phyloP scores from a whole-genome alignment of 2,113 vertebrate species.

The Indicator maculatus region DNA sequence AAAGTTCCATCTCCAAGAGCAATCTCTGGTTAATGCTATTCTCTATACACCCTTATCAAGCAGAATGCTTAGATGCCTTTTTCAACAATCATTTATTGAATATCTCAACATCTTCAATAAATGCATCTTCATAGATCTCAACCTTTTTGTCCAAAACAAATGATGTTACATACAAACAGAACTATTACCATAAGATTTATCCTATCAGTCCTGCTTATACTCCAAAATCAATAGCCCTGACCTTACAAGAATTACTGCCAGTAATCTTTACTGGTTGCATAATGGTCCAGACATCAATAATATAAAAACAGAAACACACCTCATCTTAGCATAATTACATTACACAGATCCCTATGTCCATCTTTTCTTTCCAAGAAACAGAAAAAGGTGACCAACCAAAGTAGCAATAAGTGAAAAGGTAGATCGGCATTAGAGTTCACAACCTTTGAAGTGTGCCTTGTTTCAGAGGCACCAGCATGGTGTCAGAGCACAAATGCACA shows the following conservation, averaged over 20 bases:
- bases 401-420: not conserved
- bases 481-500: not conserved
- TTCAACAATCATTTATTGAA: not conserved
- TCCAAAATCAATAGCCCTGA: conserved; percentile 30
- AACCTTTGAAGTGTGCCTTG: not conserved
- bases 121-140: not conserved
- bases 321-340: conserved; percentile 6
- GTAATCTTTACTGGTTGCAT: conserved; percentile 38
- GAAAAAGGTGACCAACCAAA: not conserved
- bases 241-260: conserved; percentile 11
- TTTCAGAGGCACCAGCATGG: not conserved
- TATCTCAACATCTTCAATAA: not conserved
- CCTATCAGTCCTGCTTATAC: not conserved
- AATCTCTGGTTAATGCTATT: not conserved
- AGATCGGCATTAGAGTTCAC: not conserved
- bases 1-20: not conserved
- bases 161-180: not conserved
- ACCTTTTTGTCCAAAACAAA: not conserved
- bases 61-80: not conserved
- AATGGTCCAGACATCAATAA: conserved; percentile 21
- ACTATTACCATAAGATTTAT: not conserved
- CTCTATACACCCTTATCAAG: not conserved
- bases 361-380: not conserved
- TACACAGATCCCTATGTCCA: not conserved
- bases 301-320: conserved; percentile 6